Percentiles rank a stretch among this genome's conserved stretches.
Evolutionary conservation across 2,797 vertebrate genomes (phyloP).

Genomic region (Sebastes iracundus): DNA sequence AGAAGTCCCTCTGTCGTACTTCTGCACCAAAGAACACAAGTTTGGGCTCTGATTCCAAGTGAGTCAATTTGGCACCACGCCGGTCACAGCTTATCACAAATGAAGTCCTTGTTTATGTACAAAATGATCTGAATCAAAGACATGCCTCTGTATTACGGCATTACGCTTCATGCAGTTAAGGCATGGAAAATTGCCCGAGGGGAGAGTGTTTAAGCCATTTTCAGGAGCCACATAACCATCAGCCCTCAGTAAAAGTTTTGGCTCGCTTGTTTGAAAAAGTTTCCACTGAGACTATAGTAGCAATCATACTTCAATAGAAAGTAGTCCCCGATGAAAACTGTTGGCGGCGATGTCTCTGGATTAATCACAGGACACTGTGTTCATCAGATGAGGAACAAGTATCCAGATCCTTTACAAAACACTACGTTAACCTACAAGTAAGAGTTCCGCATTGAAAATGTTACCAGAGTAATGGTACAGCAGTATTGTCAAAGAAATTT

Average conservation of each 20-base stretch:
- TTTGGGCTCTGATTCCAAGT: neutral
- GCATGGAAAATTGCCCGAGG: conserved; percentile 24
- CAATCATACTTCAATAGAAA: neutral
- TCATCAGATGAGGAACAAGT: neutral
- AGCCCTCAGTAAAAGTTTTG: conserved; percentile 7
- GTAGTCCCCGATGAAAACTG: neutral
- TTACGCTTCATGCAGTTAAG: conserved; percentile 3
- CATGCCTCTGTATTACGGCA: neutral
- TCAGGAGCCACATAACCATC: conserved; percentile 20
- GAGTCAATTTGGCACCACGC: neutral
- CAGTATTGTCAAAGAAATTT: neutral
- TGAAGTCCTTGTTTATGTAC: conserved; percentile 5
- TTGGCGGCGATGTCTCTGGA: neutral
- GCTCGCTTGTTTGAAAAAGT: neutral
- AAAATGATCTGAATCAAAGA: conserved; percentile 6
- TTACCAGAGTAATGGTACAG: neutral
- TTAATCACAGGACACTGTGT: neutral
- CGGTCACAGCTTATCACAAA: neutral
- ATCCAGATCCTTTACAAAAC: neutral
- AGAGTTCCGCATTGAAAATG: neutral
- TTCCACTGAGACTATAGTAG: neutral
- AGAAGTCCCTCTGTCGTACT: neutral
- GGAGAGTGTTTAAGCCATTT: conserved; percentile 4
- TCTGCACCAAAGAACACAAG: neutral
- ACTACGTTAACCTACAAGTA: neutral